Evolutionary conservation across 2,888 invertebrate genomes (phyloP).

Genomic region (Lochmaea capreae): DNA sequence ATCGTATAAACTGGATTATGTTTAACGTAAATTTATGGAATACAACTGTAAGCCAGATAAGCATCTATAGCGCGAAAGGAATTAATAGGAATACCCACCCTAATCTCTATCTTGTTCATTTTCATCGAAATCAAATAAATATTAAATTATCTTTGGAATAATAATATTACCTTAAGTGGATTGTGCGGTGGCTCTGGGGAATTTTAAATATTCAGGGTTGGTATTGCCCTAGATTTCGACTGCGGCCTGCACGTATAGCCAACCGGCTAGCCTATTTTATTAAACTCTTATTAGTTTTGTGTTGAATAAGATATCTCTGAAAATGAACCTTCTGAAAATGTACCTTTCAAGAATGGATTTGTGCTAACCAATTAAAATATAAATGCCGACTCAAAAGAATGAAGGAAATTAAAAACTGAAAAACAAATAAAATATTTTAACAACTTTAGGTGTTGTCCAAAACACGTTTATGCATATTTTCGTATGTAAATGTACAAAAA

Average conservation of each 20-base stretch:
- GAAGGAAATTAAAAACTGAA: neutral
- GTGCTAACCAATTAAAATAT: constrained; percentile 35
- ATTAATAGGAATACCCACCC: constrained; percentile 21
- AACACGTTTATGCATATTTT: neutral
- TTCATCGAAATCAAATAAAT: constrained; percentile 54
- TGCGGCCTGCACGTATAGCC: constrained; percentile 20
- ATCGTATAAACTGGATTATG: constrained; percentile 49
- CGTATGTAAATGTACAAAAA: too few species aligned
- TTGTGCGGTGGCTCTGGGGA: constrained; percentile 43
- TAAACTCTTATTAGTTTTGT: constrained; percentile 31
- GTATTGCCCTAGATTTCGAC: constrained; percentile 32
- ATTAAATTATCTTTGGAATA: constrained; percentile 48
- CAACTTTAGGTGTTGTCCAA: neutral
- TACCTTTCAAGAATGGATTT: constrained; percentile 34
- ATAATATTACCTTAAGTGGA: constrained; percentile 46
- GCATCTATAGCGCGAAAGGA: constrained; percentile 44
- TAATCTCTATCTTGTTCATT: constrained; percentile 44
- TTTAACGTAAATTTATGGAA: constrained; percentile 59
- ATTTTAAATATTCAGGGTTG: constrained; percentile 42
- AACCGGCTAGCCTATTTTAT: constrained; percentile 35
- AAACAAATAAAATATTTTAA: neutral
- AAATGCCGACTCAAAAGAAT: neutral
- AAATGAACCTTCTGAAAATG: constrained; percentile 32
- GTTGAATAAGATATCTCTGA: constrained; percentile 34
- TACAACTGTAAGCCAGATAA: constrained; percentile 55